These are phyloP conservation scores for Drosophila parvula DNA, from an alignment of 1,140 invertebrate species.

Conservation along the genomic window DNA sequence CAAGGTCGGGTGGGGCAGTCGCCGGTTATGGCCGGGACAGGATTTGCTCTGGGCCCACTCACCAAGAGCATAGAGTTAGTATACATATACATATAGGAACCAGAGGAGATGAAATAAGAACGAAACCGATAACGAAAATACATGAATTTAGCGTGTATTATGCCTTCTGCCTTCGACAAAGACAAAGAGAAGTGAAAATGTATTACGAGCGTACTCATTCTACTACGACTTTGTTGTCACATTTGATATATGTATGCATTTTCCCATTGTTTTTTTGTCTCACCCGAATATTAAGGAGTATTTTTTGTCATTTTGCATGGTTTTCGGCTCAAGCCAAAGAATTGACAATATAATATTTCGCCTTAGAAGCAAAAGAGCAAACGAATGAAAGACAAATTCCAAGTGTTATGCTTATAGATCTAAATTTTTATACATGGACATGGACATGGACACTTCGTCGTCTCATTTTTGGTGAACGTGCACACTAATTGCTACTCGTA, in stretches of 20 bases:
- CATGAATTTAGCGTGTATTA: constrained; percentile 70
- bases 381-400: constrained; percentile 76
- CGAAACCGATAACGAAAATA: constrained; percentile 37
- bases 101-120: neutral
- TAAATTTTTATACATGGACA: constrained; percentile 78
- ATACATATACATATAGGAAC: constrained; percentile 6
- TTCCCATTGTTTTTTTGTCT: constrained; percentile 34
- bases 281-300: constrained; percentile 71
- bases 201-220: constrained; percentile 44
- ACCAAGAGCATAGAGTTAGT: constrained; percentile 48
- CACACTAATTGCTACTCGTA: constrained; percentile 40
- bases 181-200: constrained; percentile 33
- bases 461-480: constrained; percentile 58
- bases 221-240: constrained; percentile 45
- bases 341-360: constrained; percentile 84
- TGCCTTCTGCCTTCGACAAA: constrained; percentile 72
- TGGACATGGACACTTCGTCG: constrained; percentile 58
- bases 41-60: constrained; percentile 34
- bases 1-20: constrained; percentile 28
- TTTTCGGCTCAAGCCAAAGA: constrained; percentile 83
- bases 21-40: constrained; percentile 1
- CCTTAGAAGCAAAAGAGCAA: constrained; percentile 80
- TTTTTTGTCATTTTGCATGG: constrained; percentile 83
- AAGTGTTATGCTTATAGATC: constrained; percentile 83
- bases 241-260: constrained; percentile 41